phyloP scores from a whole-genome alignment of 2,888 invertebrate genomes.

The Tetropium fuscum region DNA sequence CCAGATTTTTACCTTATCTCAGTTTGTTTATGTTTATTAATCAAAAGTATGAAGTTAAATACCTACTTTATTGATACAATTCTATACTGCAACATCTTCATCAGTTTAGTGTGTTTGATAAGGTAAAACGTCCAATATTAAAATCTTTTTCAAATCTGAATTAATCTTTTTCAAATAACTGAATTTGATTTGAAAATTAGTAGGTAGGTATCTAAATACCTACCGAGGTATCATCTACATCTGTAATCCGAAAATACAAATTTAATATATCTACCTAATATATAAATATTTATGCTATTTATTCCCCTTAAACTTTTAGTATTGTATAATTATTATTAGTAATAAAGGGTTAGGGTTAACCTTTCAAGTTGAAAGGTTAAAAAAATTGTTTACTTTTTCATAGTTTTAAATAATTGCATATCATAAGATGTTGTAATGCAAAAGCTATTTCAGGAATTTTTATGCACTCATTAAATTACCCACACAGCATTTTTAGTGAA shows the following conservation, averaged over 20 bases:
- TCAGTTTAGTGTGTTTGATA: slow-evolving; percentile 7
- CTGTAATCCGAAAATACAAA: too few species aligned
- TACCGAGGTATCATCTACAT: too few species aligned
- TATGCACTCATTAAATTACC: slow-evolving; percentile 34
- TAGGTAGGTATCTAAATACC: too few species aligned
- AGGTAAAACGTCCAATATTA: too few species aligned
- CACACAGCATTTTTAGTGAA: slow-evolving; percentile 29
- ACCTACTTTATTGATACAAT: slow-evolving; percentile 17
- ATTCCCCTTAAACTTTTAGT: slow-evolving; percentile 2
- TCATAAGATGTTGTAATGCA: slow-evolving; percentile 42
- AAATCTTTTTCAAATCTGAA: too few species aligned
- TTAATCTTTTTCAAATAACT: too few species aligned
- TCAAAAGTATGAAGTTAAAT: slow-evolving; percentile 17
- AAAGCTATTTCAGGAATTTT: slow-evolving; percentile 48
- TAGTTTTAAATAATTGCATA: slow-evolving; percentile 39
- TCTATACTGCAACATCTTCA: slow-evolving; percentile 13
- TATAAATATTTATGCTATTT: slow-evolving; percentile 6
- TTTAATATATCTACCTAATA: slow-evolving; percentile 12
- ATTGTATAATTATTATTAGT: slow-evolving; percentile 7
- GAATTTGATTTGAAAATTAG: too few species aligned
- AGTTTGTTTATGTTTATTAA: slow-evolving; percentile 12
- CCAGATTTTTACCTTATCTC: slow-evolving; percentile 16
- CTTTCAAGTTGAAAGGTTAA: slow-evolving; percentile 43
- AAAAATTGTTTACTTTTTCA: slow-evolving; percentile 39
- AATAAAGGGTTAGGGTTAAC: too few species aligned